phyloP scores from a whole-genome alignment of 2,888 invertebrate species.

The Hipparchia semele region DNA sequence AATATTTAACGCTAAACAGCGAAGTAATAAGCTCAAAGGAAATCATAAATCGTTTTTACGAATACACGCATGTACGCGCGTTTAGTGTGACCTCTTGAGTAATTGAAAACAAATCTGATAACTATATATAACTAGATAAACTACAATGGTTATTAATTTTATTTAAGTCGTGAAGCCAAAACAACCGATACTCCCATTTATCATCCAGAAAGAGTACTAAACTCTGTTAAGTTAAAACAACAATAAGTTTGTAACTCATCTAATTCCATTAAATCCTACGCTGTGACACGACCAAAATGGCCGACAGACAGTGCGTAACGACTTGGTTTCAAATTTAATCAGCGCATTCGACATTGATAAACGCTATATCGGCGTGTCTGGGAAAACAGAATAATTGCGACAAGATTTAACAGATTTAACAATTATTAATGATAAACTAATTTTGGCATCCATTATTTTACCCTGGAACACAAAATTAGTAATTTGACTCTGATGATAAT shows the following conservation, averaged over 20 bases:
- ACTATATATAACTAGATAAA: neutral
- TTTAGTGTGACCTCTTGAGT: too few species aligned
- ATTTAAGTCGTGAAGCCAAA: neutral
- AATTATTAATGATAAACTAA: neutral
- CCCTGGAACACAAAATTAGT: neutral
- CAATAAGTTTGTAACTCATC: constrained; percentile 24
- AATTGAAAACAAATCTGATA: too few species aligned
- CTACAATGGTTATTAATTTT: neutral
- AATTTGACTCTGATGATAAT: neutral
- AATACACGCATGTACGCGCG: too few species aligned
- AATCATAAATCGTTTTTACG: too few species aligned
- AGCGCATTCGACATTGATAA: constrained; percentile 53
- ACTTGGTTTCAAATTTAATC: constrained; percentile 44
- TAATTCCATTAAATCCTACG: constrained; percentile 29
- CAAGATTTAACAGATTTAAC: neutral
- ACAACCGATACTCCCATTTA: constrained; percentile 1
- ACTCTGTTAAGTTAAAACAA: constrained; percentile 10
- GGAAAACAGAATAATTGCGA: constrained; percentile 51
- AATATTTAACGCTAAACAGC: too few species aligned
- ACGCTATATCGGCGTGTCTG: constrained; percentile 47
- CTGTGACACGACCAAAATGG: constrained; percentile 17
- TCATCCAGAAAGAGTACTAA: constrained; percentile 3
- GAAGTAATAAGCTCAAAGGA: too few species aligned
- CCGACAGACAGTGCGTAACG: constrained; percentile 36
- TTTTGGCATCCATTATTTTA: neutral